Percentiles rank a stretch among this genome's conserved stretches.
These are phyloP conservation scores for Polyploca ridens DNA, from an alignment of 2,888 invertebrate genomes.

Conservation along the genomic window DNA sequence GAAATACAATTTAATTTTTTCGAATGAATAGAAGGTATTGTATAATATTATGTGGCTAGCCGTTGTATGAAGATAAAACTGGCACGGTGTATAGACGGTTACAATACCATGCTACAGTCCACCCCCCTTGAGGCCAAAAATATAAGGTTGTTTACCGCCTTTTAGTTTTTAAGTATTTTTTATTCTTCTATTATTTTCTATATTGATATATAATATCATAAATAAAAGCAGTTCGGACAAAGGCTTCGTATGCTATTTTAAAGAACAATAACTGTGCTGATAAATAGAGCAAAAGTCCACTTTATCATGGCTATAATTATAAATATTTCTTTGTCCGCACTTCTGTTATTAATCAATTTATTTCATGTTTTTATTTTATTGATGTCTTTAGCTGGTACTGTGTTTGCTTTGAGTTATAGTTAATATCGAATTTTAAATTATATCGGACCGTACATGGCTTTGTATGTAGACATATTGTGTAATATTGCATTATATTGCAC, in stretches of 20 bases:
- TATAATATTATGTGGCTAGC: too few species aligned
- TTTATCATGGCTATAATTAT: not conserved
- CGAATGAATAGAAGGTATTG: too few species aligned
- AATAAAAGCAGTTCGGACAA: constrained; percentile 31
- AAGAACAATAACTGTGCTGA: not conserved
- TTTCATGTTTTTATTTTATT: constrained; percentile 15
- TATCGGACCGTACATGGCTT: constrained; percentile 25
- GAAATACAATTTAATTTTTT: too few species aligned
- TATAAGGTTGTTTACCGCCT: constrained; percentile 61
- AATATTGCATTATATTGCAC: constrained; percentile 35
- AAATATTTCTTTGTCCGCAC: constrained; percentile 16
- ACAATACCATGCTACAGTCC: constrained; percentile 29
- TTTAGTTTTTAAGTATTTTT: constrained; percentile 58
- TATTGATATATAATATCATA: constrained; percentile 50
- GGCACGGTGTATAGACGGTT: not conserved
- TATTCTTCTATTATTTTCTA: constrained; percentile 31
- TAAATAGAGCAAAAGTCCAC: not conserved
- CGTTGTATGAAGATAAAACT: too few species aligned
- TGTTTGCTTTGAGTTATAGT: constrained; percentile 24
- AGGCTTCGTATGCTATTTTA: not conserved
- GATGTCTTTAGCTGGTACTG: constrained; percentile 23
- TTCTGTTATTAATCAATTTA: constrained; percentile 17
- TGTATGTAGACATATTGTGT: constrained; percentile 25
- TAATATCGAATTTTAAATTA: constrained; percentile 20
- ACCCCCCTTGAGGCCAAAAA: constrained; percentile 60